Base-by-base conservation (phyloP, 2,888 invertebrate species). In the Papilio elwesi region DNA sequence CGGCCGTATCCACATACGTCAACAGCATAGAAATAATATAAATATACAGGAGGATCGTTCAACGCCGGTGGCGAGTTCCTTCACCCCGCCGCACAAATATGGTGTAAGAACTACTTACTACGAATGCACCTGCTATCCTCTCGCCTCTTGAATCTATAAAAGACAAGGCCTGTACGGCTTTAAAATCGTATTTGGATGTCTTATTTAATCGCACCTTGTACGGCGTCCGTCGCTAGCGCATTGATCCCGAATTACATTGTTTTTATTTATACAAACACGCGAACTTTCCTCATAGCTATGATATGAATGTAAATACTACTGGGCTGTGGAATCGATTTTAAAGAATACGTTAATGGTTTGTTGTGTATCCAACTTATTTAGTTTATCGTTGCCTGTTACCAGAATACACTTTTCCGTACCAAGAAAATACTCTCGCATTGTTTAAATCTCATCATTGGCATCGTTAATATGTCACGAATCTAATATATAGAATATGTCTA, bases 121-220 rank as follows among this genome's bases (percentile, higher is more conserved):
- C 9, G 43, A 70, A 66, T 53, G 73, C 73, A 74, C 73, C 73
- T 74, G 73, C 70, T 48, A 62, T 70, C 36, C 66, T 70, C 73
- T 67, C 62, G 59, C 48, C 69, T 48, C 49, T 36, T 47, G 65
- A 38, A 68, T 59, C 73, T 74, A 74, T 74, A 74, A 74, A 74
- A 66, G 66, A 67, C 73, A 55, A 53, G 70, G 67, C 49, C n/a
- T 55, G 62, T 67, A 43, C 73, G 38, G 55, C 70, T 70, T 67
- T 69, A 73, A 70, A 38, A 62, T 62, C 73, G 66, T 74, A 74
- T 74, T 74, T 74, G 73, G 73, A 74, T 38, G 53, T 70, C 62
- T 74, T 74, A 74, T 70, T 74, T 63, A 74, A 74, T 74, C 70
- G 62, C 7, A 13, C 70, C 67, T 12, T 69, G 47, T 59, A 69